Percentiles rank a stretch among this genome's conserved stretches.
Conservation (phyloP, 2,797 vertebrate species). For the Orestias chungarensis region DNA sequence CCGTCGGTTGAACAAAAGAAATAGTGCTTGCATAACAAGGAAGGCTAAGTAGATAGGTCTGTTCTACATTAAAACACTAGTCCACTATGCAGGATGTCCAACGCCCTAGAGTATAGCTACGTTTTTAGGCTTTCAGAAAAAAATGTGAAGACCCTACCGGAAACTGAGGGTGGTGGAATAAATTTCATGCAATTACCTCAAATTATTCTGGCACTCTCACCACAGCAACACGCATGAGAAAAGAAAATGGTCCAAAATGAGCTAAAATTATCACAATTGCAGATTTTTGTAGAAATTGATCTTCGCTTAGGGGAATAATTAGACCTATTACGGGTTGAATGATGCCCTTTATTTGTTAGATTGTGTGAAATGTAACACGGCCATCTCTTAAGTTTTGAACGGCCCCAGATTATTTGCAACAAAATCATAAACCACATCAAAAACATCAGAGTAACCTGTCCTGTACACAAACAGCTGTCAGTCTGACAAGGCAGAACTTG, state of each 20-base stretch:
- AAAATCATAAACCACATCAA: not conserved
- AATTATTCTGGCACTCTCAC: constrained; percentile 21
- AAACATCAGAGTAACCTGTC: too few relatives aligned
- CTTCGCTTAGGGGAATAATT: constrained; percentile 11
- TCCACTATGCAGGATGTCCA: not conserved
- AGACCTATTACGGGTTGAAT: not conserved
- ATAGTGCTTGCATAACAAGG: too few relatives aligned
- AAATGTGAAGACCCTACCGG: not conserved
- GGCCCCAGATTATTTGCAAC: not conserved
- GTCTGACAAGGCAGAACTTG: not conserved
- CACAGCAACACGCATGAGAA: not conserved
- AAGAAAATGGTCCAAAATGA: constrained; percentile 30
- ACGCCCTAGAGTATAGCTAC: not conserved
- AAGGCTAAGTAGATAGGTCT: not conserved
- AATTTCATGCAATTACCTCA: not conserved
- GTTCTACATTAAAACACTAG: not conserved
- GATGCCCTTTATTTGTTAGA: not conserved
- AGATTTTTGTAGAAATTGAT: constrained; percentile 7
- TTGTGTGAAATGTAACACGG: not conserved
- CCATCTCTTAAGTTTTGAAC: not conserved
- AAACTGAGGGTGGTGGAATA: not conserved
- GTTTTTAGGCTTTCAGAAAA: too few relatives aligned
- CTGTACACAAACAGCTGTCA: too few relatives aligned
- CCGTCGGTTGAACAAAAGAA: too few relatives aligned
- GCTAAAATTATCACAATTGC: constrained; percentile 6